Evolutionary conservation across 1,140 invertebrate genomes (phyloP).

Genomic region (Megalopta genalis): DNA sequence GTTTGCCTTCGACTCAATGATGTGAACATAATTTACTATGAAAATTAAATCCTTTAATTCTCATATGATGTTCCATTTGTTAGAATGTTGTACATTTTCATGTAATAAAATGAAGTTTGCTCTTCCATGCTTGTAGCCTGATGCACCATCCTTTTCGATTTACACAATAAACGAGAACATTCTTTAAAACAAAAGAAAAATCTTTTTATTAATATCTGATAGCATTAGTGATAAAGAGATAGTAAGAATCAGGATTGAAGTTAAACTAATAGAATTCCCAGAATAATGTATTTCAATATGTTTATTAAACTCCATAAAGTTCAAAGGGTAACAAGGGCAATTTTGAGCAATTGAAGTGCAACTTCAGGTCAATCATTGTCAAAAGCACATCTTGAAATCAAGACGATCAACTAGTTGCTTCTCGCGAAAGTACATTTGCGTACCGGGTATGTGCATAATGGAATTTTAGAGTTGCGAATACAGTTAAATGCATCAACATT

Average conservation of each 20-base stretch:
- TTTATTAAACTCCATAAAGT: background rate
- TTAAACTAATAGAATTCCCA: background rate
- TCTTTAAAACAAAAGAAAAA: background rate
- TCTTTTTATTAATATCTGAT: background rate
- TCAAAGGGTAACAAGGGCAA: too few species aligned
- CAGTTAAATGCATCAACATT: background rate
- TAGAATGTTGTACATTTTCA: slow-evolving; percentile 55
- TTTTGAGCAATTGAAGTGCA: too few species aligned
- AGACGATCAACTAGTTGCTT: background rate
- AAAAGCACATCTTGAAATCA: background rate
- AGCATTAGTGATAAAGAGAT: background rate
- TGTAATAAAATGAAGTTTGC: slow-evolving; percentile 55
- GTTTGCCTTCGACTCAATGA: slow-evolving; percentile 41
- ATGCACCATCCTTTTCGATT: background rate
- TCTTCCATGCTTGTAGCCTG: background rate
- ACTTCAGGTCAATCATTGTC: background rate
- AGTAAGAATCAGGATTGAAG: background rate
- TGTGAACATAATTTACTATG: slow-evolving; percentile 22
- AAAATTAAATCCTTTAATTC: slow-evolving; percentile 23
- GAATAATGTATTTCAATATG: background rate
- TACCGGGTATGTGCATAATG: background rate
- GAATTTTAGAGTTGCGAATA: slow-evolving; percentile 15
- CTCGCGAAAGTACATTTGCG: slow-evolving; percentile 7
- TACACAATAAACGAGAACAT: background rate
- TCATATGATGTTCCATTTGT: slow-evolving; percentile 49